Base-by-base conservation (phyloP, 1,140 invertebrate species). In the Patella vulgata region DNA sequence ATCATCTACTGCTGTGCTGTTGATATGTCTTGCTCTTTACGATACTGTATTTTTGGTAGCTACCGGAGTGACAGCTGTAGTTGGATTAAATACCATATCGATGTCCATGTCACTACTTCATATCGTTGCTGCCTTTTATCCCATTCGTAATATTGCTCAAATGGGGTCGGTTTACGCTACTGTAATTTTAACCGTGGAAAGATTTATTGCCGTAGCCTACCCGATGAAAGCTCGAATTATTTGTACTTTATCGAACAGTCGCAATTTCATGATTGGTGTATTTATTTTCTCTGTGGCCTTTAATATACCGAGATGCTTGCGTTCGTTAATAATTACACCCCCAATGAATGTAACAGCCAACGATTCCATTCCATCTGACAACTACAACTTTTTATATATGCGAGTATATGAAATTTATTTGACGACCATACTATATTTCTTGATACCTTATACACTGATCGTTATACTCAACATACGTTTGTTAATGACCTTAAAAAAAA, bases 151-250 rank as follows among this genome's bases (percentile, higher is more conserved):
- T 43, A 87, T 86, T 12, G 89, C 93, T 14, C 94, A 87, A 67
- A 90, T 79, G 86, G 93, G 93, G 25, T 94, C 93, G 21, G 93
- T 96, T 57, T 98, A 88, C 79, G 88, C 89, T 36, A 91, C 89
- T 1, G 57, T 64, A 9, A 55, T 55, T 27, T 44, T 64, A 19
- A 66, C 57, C 3, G 28, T 60, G 1, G 58, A 60, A 36, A 25
- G 64, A n/a, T 66, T 46, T 44, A 56, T 70, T 21, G 59, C 65
- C 27, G 61, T 68, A 27, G 39, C 68, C 8, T 47, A 30, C 39
- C 63, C 62, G 1, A 47, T 68, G 6, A 63, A 56, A 27, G 63
- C 62, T n/a, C 31, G 46, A 11, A 44, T 47, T 36, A 68, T 65
- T 43, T 65, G 63, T 43, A 68, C 63, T 17, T 56, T 62, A 31